Percentiles rank a stretch among this genome's conserved stretches.
Evolutionary conservation across 1,140 invertebrate genomes (phyloP).

Genomic region (Sycobia sp.): DNA sequence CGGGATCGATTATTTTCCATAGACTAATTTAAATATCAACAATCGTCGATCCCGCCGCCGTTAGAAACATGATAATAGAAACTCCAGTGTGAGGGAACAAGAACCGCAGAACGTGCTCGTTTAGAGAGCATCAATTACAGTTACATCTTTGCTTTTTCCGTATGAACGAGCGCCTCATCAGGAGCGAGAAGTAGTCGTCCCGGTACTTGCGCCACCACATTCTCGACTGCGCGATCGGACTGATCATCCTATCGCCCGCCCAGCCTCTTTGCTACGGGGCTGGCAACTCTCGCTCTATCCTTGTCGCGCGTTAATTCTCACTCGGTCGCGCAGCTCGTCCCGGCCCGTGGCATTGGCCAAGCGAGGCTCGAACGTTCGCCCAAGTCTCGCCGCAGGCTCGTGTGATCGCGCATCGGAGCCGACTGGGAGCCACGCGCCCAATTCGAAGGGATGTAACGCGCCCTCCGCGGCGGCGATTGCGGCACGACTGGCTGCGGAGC

Average conservation of each 20-base stretch:
- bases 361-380: too few species aligned
- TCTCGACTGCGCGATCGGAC: too few species aligned
- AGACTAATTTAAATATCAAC: background rate
- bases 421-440: background rate
- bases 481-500: slow-evolving; percentile 45
- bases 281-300: too few species aligned
- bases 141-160: background rate
- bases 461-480: slow-evolving; percentile 47
- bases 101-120: too few species aligned
- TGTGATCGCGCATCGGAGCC: too few species aligned
- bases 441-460: background rate
- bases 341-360: too few species aligned
- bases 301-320: too few species aligned
- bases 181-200: background rate
- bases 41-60: background rate
- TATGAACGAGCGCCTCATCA: background rate
- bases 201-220: too few species aligned
- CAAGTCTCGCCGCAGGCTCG: too few species aligned
- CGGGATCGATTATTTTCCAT: background rate
- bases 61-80: background rate
- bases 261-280: too few species aligned
- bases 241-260: too few species aligned
- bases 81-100: background rate
- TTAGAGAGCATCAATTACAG: background rate
- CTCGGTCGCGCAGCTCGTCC: too few species aligned